phyloP scores from a whole-genome alignment of 2,888 invertebrate species.

The Amiota mariae region DNA sequence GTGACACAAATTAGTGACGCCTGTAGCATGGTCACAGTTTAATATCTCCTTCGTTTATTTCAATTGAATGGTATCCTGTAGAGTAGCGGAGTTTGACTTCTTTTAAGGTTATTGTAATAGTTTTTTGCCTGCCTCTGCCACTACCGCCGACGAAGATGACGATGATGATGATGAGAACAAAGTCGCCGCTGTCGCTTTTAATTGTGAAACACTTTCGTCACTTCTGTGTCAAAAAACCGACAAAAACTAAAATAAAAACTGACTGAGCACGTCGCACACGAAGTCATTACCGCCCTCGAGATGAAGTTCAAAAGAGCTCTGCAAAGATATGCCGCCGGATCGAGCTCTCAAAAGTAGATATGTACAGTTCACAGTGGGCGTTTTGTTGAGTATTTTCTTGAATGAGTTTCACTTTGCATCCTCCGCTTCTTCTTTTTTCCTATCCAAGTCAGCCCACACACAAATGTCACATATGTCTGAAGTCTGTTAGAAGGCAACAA shows the following conservation, averaged over 20 bases:
- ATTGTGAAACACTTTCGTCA: slow-evolving; percentile 68
- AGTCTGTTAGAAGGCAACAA: too few relatives aligned
- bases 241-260: slow-evolving; percentile 2
- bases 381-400: slow-evolving; percentile 55
- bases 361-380: slow-evolving; percentile 53
- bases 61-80: slow-evolving; percentile 39
- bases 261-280: slow-evolving; percentile 52
- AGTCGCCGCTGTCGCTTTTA: slow-evolving; percentile 61
- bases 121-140: background rate
- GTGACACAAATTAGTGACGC: slow-evolving; percentile 70
- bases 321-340: background rate
- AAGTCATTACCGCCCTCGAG: slow-evolving; percentile 25
- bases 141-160: slow-evolving; percentile 34
- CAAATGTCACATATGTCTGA: slow-evolving; percentile 20
- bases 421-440: too few relatives aligned
- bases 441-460: slow-evolving; percentile 36
- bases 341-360: slow-evolving; percentile 21
- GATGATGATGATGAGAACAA: slow-evolving; percentile 43
- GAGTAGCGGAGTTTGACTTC: slow-evolving; percentile 37
- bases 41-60: background rate
- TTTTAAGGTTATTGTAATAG: slow-evolving; percentile 45
- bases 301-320: too few relatives aligned
- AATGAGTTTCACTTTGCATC: slow-evolving; percentile 43
- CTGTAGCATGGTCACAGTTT: slow-evolving; percentile 33
- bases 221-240: slow-evolving; percentile 49